Base-by-base conservation (phyloP, 2,113 vertebrate species). In the Neotoma lepida region DNA sequence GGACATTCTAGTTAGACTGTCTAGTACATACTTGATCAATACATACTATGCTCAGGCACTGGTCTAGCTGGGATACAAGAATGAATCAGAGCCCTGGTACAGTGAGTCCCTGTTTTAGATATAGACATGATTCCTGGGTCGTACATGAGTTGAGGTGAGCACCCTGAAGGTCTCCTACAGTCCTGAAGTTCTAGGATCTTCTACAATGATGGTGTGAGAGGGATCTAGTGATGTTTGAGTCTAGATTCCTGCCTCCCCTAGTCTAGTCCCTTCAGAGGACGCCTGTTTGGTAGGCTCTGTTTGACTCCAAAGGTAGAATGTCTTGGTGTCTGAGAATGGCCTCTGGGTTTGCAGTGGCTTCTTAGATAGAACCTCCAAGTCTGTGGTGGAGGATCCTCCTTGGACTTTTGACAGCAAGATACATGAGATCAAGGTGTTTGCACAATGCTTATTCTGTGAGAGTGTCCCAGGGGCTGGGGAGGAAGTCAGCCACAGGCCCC, bases 261-360 rank as follows among this genome's bases (percentile, higher is more conserved):
- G n/a, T 24, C 39, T n/a, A n/a, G 26, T 58, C 64, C 49, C 58
- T 92, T 89, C 64, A 64, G 92, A 78, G 73, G 6, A 46, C 13
- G 56, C n/a, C 49, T 41, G 10, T 35, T 39, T 77, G 64, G 86
- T 51, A 94, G 64, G 41, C 63, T 89, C 44, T 81, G 2, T 63
- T 85, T 94, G 56, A 80, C 33, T 51, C 58, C 35, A 26, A 73
- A 76, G 49, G 81, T 44, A 33, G 46, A 76, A 68, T 44, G 54
- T 12, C 80, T 56, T 88, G 71, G 87, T 61, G 8, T 82, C 56
- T 61, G 35, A 39, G n/a, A 68, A 78, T 30, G 44, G 35, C 26
- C 63, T 80, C 66, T 39, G 70, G 81, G 68, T 77, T 73, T 95
- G 81, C 8, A 86, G n/a, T 39, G n/a, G 54, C 54, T 93, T 86